phyloP scores from a whole-genome alignment of 2,797 vertebrate genomes.

The Anolis apletophallus region DNA sequence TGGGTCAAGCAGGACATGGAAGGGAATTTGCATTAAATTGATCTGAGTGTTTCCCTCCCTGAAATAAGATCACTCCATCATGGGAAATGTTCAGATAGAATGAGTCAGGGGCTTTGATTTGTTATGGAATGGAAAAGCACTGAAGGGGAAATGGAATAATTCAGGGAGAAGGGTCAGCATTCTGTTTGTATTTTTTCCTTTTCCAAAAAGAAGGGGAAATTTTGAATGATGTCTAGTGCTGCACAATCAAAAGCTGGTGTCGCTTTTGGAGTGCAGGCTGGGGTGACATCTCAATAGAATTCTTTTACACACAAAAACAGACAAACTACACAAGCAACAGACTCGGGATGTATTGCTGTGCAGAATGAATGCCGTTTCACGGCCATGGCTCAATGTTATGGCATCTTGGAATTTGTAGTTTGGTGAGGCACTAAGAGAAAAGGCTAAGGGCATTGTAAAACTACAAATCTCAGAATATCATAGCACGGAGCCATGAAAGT shows the following conservation, averaged over 20 bases:
- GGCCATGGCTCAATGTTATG: no score
- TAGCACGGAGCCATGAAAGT: no score
- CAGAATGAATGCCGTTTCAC: no score
- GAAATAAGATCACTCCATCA: conserved; percentile 81
- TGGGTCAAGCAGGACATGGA: conserved; percentile 80
- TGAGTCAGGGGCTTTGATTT: conserved; percentile 74
- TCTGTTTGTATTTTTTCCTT: not conserved
- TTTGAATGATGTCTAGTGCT: conserved; percentile 64
- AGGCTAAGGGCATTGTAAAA: no score
- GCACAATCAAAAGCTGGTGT: conserved; percentile 48
- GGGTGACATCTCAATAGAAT: not conserved
- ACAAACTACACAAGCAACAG: not conserved
- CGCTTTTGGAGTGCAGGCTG: conserved; percentile 48
- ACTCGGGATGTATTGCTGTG: not conserved
- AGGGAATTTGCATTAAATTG: conserved; percentile 83
- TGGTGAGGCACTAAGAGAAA: no score
- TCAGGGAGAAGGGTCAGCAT: conserved; percentile 37
- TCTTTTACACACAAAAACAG: not conserved
- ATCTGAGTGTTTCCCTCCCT: conserved; percentile 74
- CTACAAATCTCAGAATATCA: no score
- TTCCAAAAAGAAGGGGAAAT: conserved; percentile 48
- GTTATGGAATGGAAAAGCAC: conserved; percentile 74
- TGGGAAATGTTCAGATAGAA: conserved; percentile 77
- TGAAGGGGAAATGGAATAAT: conserved; percentile 71
- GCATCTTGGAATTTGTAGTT: no score